A percentile compares a stretch with the other conserved stretches of the same genome.
Evolutionary conservation across 2,888 invertebrate genomes (phyloP).

Genomic region (Lasioglossum leucozonium): DNA sequence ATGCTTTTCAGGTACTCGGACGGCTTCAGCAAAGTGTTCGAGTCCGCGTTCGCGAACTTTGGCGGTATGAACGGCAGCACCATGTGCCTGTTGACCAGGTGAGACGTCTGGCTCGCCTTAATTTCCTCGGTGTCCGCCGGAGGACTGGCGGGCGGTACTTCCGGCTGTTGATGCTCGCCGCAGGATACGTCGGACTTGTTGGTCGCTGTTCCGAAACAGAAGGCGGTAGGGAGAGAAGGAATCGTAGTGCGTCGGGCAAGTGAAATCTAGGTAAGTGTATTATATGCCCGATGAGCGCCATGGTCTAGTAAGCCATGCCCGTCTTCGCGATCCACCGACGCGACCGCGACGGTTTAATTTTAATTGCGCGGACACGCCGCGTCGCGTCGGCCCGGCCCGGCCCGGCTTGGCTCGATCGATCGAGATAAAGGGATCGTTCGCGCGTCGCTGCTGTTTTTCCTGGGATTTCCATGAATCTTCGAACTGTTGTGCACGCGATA

Average conservation of each 20-base stretch:
- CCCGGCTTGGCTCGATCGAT: no score
- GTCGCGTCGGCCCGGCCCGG: neutral
- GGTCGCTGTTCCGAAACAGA: slow-evolving; percentile 83
- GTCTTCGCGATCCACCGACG: slow-evolving; percentile 80
- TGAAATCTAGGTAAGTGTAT: slow-evolving; percentile 85
- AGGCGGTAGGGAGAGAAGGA: slow-evolving; percentile 55
- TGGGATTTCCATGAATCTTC: neutral
- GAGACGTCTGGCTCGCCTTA: slow-evolving; percentile 80
- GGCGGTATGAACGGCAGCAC: slow-evolving; percentile 96
- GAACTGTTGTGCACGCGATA: no score
- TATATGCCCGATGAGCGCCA: slow-evolving; percentile 83
- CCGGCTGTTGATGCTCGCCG: slow-evolving; percentile 76
- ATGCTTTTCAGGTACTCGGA: slow-evolving; percentile 96
- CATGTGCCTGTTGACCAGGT: slow-evolving; percentile 93
- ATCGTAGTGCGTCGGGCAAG: slow-evolving; percentile 75
- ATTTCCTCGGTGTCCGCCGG: slow-evolving; percentile 81
- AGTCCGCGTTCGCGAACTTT: slow-evolving; percentile 92
- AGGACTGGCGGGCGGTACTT: slow-evolving; percentile 84
- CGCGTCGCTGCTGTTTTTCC: neutral
- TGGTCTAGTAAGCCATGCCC: slow-evolving; percentile 82
- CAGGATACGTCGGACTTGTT: slow-evolving; percentile 81
- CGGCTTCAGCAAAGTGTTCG: slow-evolving; percentile 95
- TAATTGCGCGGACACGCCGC: slow-evolving; percentile 56
- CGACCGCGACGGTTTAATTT: slow-evolving; percentile 69
- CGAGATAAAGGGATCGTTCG: neutral